These are phyloP conservation scores for Lycia hirtaria DNA, from an alignment of 2,888 invertebrate genomes.

Conservation along the genomic window DNA sequence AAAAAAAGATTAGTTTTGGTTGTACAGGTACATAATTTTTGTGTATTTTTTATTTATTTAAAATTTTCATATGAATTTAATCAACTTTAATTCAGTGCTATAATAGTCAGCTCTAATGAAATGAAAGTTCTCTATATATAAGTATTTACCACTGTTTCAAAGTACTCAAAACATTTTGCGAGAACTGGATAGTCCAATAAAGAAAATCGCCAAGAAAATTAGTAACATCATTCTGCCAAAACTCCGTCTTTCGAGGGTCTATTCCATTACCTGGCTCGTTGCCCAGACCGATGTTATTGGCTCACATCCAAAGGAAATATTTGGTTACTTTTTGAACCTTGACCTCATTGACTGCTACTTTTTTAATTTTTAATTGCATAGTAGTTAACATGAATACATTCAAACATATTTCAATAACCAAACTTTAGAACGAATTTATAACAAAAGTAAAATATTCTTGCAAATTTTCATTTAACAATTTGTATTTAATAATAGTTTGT, in stretches of 20 bases:
- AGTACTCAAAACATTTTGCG: conserved; percentile 9
- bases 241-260: conserved; percentile 58
- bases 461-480: no score
- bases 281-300: conserved; percentile 63
- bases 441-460: no score
- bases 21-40: no score
- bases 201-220: conserved; percentile 21
- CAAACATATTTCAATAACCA: conserved; percentile 53
- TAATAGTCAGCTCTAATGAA: no score
- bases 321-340: conserved; percentile 59
- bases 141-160: background rate
- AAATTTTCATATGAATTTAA: background rate
- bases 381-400: background rate
- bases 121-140: no score
- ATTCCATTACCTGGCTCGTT: conserved; percentile 65
- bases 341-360: conserved; percentile 41
- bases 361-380: conserved; percentile 1
- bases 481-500: no score
- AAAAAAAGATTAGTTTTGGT: no score
- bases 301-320: conserved; percentile 64
- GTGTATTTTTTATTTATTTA: background rate
- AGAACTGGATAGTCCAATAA: conserved; percentile 17
- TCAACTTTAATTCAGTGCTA: no score
- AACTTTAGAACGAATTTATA: conserved; percentile 66
- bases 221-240: conserved; percentile 31